A percentile compares a stretch with the other conserved stretches of the same genome.
These are phyloP conservation scores for Penaeus japonicus DNA, from an alignment of 1,140 invertebrate genomes.

Conservation along the genomic window DNA sequence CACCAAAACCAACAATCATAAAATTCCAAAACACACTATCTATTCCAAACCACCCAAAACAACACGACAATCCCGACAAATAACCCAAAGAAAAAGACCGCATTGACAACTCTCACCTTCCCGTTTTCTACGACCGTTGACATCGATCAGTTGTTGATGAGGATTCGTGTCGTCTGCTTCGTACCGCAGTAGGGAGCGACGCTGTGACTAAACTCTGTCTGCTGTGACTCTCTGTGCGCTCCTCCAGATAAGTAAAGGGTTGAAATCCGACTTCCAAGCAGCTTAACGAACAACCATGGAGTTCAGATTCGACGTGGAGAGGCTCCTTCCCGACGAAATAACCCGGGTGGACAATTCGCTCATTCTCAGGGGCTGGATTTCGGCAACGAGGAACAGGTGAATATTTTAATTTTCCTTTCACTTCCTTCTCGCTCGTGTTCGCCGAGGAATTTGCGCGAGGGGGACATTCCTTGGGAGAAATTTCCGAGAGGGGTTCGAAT, in stretches of 20 bases:
- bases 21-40: too few relatives aligned
- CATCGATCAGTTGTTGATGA: slow-evolving; percentile 17
- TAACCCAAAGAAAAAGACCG: too few relatives aligned
- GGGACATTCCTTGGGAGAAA: not conserved
- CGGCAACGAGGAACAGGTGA: slow-evolving; percentile 27
- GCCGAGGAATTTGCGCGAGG: not conserved
- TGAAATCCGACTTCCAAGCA: too few relatives aligned
- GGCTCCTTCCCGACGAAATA: slow-evolving; percentile 1
- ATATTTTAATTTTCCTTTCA: not conserved
- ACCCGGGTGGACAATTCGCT: slow-evolving; percentile 22
- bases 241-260: too few relatives aligned
- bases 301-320: slow-evolving; percentile 27
- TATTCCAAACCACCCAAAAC: too few relatives aligned
- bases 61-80: too few relatives aligned
- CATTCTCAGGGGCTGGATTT: slow-evolving; percentile 14
- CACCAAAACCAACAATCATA: too few relatives aligned
- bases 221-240: too few relatives aligned
- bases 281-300: not conserved
- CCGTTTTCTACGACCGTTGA: not conserved
- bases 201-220: too few relatives aligned
- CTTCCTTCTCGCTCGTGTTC: not conserved
- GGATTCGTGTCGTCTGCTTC: not conserved
- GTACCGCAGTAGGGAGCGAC: too few relatives aligned
- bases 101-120: not conserved
- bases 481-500: not conserved